A percentile compares a stretch with the other conserved stretches of the same genome.
Conservation (phyloP, 37 sponge, comb jelly and placozoan genomes). For the Beroe ovata region DNA sequence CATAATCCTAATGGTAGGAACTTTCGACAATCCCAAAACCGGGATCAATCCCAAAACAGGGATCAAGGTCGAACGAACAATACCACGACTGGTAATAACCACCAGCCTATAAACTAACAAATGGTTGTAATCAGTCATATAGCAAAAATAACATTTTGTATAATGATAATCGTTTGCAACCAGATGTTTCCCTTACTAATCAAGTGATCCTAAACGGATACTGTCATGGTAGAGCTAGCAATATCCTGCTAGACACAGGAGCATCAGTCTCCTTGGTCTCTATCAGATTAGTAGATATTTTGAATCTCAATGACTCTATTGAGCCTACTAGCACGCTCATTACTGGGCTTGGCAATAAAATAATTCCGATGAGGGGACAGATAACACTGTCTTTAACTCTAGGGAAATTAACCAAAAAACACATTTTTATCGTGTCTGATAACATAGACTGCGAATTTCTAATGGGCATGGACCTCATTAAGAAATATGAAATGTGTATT, state of each 20-base stretch:
- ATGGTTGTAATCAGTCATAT: slow-evolving; percentile 1
- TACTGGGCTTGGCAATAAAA: slow-evolving; percentile 2
- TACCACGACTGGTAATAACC: neutral
- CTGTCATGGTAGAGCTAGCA: neutral
- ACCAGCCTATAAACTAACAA: neutral
- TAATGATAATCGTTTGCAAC: neutral
- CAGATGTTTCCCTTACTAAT: slow-evolving; percentile 1
- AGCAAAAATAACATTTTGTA: neutral
- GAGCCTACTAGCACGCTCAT: slow-evolving; percentile 7
- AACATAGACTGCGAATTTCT: slow-evolving; percentile 3
- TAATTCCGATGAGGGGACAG: slow-evolving; percentile 50
- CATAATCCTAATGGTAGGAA: neutral
- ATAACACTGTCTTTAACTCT: neutral
- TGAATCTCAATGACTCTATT: neutral
- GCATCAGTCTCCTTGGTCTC: slow-evolving; percentile 21
- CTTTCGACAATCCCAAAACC: neutral
- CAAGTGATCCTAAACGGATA: slow-evolving; percentile 19
- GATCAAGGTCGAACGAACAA: neutral
- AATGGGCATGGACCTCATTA: slow-evolving; percentile 45
- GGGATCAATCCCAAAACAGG: neutral
- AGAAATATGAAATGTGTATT: neutral
- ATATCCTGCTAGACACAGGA: slow-evolving; percentile 38
- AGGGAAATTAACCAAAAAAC: neutral
- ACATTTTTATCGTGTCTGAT: slow-evolving; percentile 37
- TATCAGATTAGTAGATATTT: neutral